Base-by-base conservation (phyloP, 2,113 vertebrate species). In the Corythoichthys intestinalis region DNA sequence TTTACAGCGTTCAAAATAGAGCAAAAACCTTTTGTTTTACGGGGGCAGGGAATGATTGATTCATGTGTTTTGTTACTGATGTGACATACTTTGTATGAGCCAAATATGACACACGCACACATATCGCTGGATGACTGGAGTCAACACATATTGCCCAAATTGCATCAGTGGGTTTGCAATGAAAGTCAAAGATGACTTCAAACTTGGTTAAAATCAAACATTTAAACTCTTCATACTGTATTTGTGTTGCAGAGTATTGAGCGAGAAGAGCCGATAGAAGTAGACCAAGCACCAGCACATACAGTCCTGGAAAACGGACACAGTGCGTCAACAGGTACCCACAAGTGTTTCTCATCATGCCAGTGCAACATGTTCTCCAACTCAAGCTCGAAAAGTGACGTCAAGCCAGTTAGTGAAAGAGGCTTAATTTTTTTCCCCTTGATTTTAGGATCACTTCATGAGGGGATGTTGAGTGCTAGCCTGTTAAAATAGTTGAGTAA, bases 261-360 rank as follows among this genome's bases (percentile, higher is more conserved):
- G 50, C 83, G 88, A 58, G 92, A 92, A 65, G 92, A 92, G 68
- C 91, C 90, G 5, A 92, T 90, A 37, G 91, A 92, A 41, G 87
- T 92, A 35, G 92, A 93, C 74, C 79, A 78, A 14, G 39, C 68
- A 47, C 85, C 85, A 1, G 37, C 71, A 38, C 58, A 79, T 17
- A 60, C 78, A 35, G 77, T 70, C 11, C 78, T 88, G 76, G 85
- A 90, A 69, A 92, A 92, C 50, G 91, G 92, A 67, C 89, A 91
- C 53, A n/a, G 78, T 37, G 61, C 80, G 6, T 2, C 70, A 46
- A 60, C 87, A 85, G 92, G 91, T 91, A 81, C 77, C 38, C 46
- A 47, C 5, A 39, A 59, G 9, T 52, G 67, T 66, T 37, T 38
- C 37, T 57, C 62, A 47, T 58, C 44, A 38, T 44, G 48, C 34